Evolutionary conservation across 2,888 invertebrate genomes (phyloP), one percentile per base, ranked within the genome.

Genomic region (Pteria penguin): DNA sequence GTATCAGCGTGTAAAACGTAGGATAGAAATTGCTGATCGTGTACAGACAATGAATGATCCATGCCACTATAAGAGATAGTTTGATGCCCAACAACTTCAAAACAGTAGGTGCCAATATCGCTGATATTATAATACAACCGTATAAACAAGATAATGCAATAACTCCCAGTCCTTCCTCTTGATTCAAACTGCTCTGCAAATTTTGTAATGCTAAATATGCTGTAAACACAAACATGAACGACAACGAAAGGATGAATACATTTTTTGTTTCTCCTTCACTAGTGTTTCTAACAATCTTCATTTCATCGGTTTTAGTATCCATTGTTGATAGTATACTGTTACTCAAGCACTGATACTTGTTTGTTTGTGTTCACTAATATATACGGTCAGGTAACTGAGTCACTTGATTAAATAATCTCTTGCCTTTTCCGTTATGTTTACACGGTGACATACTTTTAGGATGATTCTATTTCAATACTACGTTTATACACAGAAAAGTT

Each of bases 201-300:
- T 88, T 90, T 78, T 90, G 90, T 24, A 90, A 84, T 26, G 88
- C 87, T 2, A 86, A 77, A 73, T 88, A 89, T 29, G 88, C 86
- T 0, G 89, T 90, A 69, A 86, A 88, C 2, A 88, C 82, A 14
- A 87, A 82, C 71, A 86, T 85, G 80, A 89, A 89, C 24, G 87
- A 84, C 14, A 82, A 45, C 4, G 87, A 86, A 27, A 90, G 71
- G 0, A 88, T 84, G 1, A 82, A 31, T n/a, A 84, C 82, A 57
- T 83, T 84, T 63, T 68, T 69, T 24, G 78, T 31, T 58, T 73
- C 73, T 14, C 61, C 58, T 61, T 67, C 67, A n/a, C n/a, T n/a
- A n/a, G n/a, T n/a, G n/a, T n/a, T n/a, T n/a, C n/a, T n/a, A n/a
- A n/a, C n/a, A n/a, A n/a, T n/a, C n/a, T n/a, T n/a, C n/a, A n/a